Evolutionary conservation across 2,888 invertebrate species (phyloP), one percentile per base, ranked within the genome.

Genomic region (Drosophila anomalipes): DNA sequence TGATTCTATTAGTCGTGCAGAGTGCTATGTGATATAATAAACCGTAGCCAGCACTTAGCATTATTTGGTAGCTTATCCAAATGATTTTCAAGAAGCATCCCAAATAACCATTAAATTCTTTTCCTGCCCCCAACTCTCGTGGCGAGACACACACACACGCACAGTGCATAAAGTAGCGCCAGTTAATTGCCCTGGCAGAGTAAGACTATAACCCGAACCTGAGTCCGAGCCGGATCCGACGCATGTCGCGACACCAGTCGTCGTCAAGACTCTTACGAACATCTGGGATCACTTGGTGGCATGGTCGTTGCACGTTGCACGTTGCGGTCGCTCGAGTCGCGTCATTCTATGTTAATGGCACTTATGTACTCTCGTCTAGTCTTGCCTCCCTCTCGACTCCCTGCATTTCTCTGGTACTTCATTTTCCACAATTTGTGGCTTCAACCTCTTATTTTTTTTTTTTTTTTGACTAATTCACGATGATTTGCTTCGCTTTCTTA

Each of bases 381-480:
- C 65, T 54, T 63, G 78, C 71, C 79, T 44, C 59, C 70, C 62
- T 35, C 22, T 59, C 59, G 30, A 51, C 49, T 58, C 62, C 26
- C 62, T 37, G 28, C 62, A n/a, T 67, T 61, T 57, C 28, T 30
- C 53, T 62, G 77, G 57, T 85, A 77, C 86, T 85, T 88, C 81
- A 87, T 83, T 87, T 83, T 71, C 69, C 47, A 78, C 82, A 75
- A 81, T 89, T 82, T 79, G 79, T 80, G 81, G 79, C 80, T 64
- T 44, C 63, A 65, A 65, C 65, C 56, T 64, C 51, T 60, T 53
- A 32, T 30, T 53, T 57, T 58, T 9, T 28, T 53, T 10, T 32
- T 1, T 12, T 35, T 35, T 81, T 83, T 81, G 70, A 76, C 82
- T 86, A 88, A 88, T 86, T 83, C 83, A 88, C 78, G 79, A 85